Conservation (phyloP, 2,113 vertebrate genomes). For the Toxostoma redivivum region DNA sequence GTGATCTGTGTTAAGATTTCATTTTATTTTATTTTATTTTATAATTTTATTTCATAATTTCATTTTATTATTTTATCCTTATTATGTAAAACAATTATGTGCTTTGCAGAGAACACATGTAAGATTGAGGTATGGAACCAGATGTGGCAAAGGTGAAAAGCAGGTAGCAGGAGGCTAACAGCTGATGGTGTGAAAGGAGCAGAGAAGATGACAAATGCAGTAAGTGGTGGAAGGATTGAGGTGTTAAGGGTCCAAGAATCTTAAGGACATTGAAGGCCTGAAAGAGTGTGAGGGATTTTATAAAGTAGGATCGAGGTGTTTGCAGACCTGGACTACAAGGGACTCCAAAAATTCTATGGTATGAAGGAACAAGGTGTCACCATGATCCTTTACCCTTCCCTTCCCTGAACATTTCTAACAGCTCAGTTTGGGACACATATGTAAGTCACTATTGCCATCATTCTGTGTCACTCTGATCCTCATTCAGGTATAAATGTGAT, state of each 20-base stretch:
- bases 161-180: neutral
- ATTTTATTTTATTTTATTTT: neutral
- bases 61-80: neutral
- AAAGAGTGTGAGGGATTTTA: neutral
- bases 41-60: neutral
- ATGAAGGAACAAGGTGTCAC: neutral
- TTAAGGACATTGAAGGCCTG: neutral
- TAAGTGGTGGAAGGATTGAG: neutral
- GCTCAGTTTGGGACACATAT: neutral
- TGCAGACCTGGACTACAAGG: neutral
- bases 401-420: neutral
- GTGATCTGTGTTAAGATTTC: neutral
- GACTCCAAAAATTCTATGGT: neutral
- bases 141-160: neutral
- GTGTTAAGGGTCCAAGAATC: neutral
- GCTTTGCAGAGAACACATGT: neutral
- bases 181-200: neutral
- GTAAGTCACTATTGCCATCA: neutral
- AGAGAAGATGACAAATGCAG: neutral
- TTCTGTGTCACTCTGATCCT: neutral
- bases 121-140: neutral
- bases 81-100: neutral
- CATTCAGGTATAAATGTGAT: neutral
- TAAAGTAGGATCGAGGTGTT: neutral
- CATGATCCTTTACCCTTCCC: neutral